phyloP scores from a whole-genome alignment of 1,140 invertebrate genomes.

The Apolygus lucorum region DNA sequence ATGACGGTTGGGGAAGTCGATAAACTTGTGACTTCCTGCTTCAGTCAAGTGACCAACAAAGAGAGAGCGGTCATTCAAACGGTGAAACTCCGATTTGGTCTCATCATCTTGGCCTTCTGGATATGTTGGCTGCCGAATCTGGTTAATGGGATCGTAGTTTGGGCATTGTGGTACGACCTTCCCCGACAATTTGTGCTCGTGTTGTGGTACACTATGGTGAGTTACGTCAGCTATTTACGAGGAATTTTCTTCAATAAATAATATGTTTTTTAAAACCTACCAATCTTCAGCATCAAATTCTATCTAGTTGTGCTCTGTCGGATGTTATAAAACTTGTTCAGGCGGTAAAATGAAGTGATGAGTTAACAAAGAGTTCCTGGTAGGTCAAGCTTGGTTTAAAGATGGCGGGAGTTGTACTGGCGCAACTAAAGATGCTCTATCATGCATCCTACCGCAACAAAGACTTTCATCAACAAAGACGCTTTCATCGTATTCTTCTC shows the following conservation, averaged over 20 bases:
- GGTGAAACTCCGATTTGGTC: conserved; percentile 60
- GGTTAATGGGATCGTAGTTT: conserved; percentile 62
- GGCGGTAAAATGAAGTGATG: too few species aligned
- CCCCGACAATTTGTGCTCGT: conserved; percentile 56
- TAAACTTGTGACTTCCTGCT: conserved; percentile 44
- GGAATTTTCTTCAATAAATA: neutral
- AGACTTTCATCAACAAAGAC: too few species aligned
- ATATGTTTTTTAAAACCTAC: too few species aligned
- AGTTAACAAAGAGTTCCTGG: too few species aligned
- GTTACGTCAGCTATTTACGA: too few species aligned
- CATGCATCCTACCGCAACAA: too few species aligned
- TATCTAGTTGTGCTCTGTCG: too few species aligned
- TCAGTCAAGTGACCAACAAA: conserved; percentile 48
- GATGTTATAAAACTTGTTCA: neutral
- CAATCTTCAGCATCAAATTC: too few species aligned
- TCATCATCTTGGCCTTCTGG: conserved; percentile 69
- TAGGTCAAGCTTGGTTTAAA: too few species aligned
- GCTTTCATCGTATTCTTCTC: too few species aligned
- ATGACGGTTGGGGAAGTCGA: conserved; percentile 54
- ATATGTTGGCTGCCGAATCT: conserved; percentile 74
- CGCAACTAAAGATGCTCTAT: too few species aligned
- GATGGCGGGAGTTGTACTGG: too few species aligned
- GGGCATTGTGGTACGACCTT: conserved; percentile 64
- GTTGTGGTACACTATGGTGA: conserved; percentile 74
- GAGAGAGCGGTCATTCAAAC: conserved; percentile 61